phyloP scores from a whole-genome alignment of 2,888 invertebrate genomes.

The Amiota communis region DNA sequence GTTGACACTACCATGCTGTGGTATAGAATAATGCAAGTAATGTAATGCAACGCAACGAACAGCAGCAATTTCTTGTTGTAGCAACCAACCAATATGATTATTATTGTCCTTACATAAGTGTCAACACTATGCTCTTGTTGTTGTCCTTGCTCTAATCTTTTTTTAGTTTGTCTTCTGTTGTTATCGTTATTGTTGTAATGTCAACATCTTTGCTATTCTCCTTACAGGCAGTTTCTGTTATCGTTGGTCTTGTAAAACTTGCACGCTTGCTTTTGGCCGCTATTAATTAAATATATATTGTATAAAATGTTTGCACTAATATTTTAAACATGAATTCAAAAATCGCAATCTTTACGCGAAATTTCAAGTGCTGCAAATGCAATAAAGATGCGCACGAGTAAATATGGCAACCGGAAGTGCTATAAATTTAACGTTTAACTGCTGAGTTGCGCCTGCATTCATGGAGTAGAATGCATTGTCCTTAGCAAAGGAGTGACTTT shows the following conservation, averaged over 20 bases:
- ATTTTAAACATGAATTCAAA: slow-evolving; percentile 60
- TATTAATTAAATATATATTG: slow-evolving; percentile 63
- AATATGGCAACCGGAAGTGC: too few species aligned
- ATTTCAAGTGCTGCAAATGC: background rate
- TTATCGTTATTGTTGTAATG: background rate
- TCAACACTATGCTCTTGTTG: slow-evolving; percentile 24
- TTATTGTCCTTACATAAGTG: background rate
- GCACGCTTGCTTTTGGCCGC: slow-evolving; percentile 39
- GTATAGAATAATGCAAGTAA: too few species aligned
- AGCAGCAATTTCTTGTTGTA: slow-evolving; percentile 38
- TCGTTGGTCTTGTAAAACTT: slow-evolving; percentile 30
- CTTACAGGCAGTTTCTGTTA: background rate
- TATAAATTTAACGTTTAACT: background rate
- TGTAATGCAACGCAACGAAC: slow-evolving; percentile 2
- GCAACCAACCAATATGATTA: slow-evolving; percentile 39
- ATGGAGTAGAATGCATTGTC: too few species aligned
- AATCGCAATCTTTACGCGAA: slow-evolving; percentile 31
- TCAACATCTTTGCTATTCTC: background rate
- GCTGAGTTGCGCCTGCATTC: slow-evolving; percentile 4
- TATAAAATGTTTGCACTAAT: slow-evolving; percentile 68
- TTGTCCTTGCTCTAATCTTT: slow-evolving; percentile 42
- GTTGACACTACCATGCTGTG: too few species aligned
- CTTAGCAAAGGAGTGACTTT: too few species aligned
- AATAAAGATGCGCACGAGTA: background rate
- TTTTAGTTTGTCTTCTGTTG: slow-evolving; percentile 29